Percentiles rank a stretch among this genome's conserved stretches.
phyloP scores from a whole-genome alignment of 2,113 vertebrate species.

The Oncorhynchus nerka region DNA sequence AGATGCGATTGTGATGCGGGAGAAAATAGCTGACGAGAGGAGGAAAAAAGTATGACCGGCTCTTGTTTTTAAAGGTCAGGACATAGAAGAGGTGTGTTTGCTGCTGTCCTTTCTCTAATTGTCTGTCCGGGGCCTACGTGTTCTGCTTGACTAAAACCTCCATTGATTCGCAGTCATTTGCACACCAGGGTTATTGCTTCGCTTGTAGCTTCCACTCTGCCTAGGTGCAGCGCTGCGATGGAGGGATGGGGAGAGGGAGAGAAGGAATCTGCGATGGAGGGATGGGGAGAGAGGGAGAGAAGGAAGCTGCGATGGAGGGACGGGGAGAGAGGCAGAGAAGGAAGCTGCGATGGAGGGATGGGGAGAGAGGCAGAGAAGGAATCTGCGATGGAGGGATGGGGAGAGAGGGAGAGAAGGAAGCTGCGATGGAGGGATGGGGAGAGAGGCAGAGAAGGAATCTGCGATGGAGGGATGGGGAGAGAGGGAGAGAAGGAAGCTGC shows the following conservation, averaged over 20 bases:
- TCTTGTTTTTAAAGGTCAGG: constrained; percentile 57
- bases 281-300: too few species aligned
- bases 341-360: too few species aligned
- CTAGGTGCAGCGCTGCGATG: constrained; percentile 26
- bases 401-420: too few species aligned
- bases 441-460: background rate
- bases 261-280: background rate
- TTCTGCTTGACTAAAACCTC: constrained; percentile 57
- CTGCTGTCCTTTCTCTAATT: constrained; percentile 68
- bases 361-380: too few species aligned
- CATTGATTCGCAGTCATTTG: constrained; percentile 60
- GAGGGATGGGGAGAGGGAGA: constrained; percentile 11
- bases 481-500: constrained; percentile 1
- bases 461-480: background rate
- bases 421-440: constrained; percentile 25
- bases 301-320: too few species aligned
- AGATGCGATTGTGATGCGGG: background rate
- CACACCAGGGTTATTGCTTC: constrained; percentile 53
- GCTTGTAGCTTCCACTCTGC: constrained; percentile 42
- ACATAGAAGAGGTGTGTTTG: constrained; percentile 27
- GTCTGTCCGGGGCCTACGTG: constrained; percentile 63
- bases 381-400: too few species aligned
- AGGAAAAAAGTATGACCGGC: constrained; percentile 46
- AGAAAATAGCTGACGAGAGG: constrained; percentile 59
- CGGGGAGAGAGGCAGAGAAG: too few species aligned